These are phyloP conservation scores for Sinosuthora webbiana DNA, from an alignment of 2,113 vertebrate species.

Conservation along the genomic window DNA sequence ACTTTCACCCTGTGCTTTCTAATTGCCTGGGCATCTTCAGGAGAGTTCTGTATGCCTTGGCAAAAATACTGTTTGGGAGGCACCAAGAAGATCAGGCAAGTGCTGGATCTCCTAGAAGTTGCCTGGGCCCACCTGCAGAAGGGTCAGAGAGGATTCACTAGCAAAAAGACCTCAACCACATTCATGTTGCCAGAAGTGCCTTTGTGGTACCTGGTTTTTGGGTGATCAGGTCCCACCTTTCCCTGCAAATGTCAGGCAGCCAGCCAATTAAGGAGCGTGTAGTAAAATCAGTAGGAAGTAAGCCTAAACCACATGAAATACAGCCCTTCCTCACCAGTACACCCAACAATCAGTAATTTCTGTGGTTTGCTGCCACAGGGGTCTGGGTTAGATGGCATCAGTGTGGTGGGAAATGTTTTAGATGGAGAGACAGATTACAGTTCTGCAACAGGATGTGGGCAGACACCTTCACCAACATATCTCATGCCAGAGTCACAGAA, in stretches of 20 bases:
- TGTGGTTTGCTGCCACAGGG: not conserved
- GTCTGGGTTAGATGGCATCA: not conserved
- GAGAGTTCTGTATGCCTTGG: fast-evolving
- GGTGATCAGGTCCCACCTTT: not conserved
- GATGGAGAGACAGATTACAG: not conserved
- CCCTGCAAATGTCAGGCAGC: fast-evolving
- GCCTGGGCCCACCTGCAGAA: not conserved
- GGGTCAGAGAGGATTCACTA: not conserved
- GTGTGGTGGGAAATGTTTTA: not conserved
- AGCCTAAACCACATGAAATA: not conserved
- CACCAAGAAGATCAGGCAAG: not conserved
- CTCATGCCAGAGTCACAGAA: not conserved
- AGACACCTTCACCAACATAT: not conserved
- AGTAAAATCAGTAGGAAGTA: not conserved
- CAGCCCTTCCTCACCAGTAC: not conserved
- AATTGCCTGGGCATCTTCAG: not conserved
- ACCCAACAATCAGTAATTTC: not conserved
- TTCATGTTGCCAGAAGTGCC: not conserved
- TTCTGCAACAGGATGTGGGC: not conserved
- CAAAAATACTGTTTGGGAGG: not conserved
- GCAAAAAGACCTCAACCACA: fast-evolving
- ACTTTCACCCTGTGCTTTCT: not conserved
- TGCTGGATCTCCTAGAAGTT: not conserved
- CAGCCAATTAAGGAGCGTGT: not conserved
- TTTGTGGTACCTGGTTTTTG: not conserved